Evolutionary conservation across 1,140 invertebrate genomes (phyloP).

Genomic region (Pissodes strobi): DNA sequence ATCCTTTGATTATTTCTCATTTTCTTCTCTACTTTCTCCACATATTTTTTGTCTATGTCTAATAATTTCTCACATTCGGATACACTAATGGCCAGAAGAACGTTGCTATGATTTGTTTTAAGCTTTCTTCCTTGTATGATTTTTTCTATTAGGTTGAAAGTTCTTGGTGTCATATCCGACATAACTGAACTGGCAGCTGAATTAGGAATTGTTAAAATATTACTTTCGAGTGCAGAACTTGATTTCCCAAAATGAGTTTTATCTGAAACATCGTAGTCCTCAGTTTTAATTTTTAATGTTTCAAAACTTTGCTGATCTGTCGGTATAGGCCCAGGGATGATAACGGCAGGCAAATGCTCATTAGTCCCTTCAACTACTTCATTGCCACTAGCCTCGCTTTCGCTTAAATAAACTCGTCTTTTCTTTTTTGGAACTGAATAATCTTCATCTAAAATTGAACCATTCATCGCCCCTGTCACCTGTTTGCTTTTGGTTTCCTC

Average conservation of each 20-base stretch:
- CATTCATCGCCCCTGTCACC: not conserved
- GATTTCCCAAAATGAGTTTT: no score
- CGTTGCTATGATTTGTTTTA: conserved; percentile 12
- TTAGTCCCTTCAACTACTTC: no score
- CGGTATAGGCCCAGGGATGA: no score
- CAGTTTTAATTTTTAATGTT: no score
- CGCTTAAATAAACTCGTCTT: conserved; percentile 19
- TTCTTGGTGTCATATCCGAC: conserved; percentile 13
- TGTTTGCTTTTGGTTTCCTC: conserved; percentile 9
- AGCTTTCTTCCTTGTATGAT: conserved; percentile 14
- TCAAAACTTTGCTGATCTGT: no score
- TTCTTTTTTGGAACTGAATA: conserved; percentile 40
- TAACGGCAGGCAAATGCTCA: no score
- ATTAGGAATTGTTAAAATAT: conserved; percentile 1
- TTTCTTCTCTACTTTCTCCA: conserved; percentile 23
- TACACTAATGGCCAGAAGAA: conserved; percentile 20
- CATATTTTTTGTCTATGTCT: conserved; percentile 12
- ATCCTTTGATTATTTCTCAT: not conserved
- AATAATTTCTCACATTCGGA: conserved; percentile 28
- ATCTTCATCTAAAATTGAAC: conserved; percentile 29
- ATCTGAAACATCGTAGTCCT: not conserved
- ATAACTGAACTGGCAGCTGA: conserved; percentile 7
- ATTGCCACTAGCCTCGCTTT: not conserved
- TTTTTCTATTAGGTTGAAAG: conserved; percentile 18
- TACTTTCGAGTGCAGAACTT: not conserved